Conservation (phyloP, 2,113 vertebrate genomes). For the Tragelaphus strepsiceros region DNA sequence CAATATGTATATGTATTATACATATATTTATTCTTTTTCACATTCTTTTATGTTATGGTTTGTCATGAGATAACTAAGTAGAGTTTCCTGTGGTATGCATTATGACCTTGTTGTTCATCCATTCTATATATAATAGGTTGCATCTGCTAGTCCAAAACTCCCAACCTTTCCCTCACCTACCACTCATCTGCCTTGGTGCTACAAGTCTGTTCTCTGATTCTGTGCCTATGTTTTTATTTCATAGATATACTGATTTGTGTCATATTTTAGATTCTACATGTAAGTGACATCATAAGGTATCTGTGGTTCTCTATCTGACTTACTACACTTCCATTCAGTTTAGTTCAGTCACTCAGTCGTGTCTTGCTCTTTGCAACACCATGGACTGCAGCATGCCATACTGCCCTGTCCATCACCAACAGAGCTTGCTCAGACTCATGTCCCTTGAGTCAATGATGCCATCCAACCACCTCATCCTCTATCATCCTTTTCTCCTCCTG, state of each 20-base stretch:
- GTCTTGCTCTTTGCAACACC: background rate
- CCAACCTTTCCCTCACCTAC: background rate
- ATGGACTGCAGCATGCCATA: background rate
- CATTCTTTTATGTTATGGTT: background rate
- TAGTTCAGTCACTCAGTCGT: background rate
- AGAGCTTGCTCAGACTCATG: background rate
- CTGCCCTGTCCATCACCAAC: background rate
- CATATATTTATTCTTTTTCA: background rate
- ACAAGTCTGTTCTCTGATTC: background rate
- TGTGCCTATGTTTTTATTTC: background rate
- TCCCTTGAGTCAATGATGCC: background rate
- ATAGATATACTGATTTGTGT: background rate
- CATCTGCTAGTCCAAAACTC: background rate
- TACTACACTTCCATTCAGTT: background rate
- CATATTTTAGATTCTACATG: background rate
- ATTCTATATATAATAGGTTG: background rate
- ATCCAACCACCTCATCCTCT: background rate
- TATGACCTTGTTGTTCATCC: background rate
- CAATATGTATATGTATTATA: background rate
- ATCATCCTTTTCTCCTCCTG: background rate
- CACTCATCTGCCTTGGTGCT: background rate
- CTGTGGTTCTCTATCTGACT: background rate
- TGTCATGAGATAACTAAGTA: background rate
- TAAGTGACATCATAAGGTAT: background rate
- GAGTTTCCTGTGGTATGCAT: background rate